Base-by-base conservation (phyloP, 2,888 invertebrate genomes). In the Sarcophaga subvicina region DNA sequence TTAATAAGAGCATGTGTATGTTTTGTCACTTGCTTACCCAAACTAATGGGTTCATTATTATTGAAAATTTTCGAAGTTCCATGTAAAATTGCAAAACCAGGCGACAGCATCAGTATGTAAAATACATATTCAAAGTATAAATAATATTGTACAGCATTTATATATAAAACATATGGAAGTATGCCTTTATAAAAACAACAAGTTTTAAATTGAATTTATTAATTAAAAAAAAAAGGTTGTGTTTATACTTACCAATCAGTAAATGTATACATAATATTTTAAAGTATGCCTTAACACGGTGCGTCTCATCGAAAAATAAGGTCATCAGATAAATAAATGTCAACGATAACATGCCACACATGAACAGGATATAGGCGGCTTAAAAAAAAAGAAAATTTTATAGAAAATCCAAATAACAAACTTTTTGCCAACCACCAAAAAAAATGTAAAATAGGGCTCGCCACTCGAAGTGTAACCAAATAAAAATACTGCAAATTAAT, bases 271-370 rank as follows among this genome's bases (percentile, higher is more conserved):
- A 94, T 75, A 96, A 95, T 90, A 96, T 94, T 90, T 96, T 94
- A 3, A 96, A 96, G 92, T 96, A 97, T 22, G 97, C 97, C 6
- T 89, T 78, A 2, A 96, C 94, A 0, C 97, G 95, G 22, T 69
- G 49, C 0, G 97, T 96, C 4, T 95, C 95, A 12, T 94, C 94
- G 91, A 97, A 96, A 27, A 95, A 88, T 90, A 95, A 95, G 0
- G 97, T 96, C 64, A 95, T 92, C 45, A 97, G 90, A 91, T 97
- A 97, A 89, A 95, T 95, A 60, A 96, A 92, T 0, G 97, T 97
- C 17, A 54, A 54, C 17, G 54, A 54, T 54, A 54, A 54, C 54
- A 54, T 54, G 54, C 54, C 54, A 54, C 54, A 54, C 54, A 54
- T 54, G 54, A 54, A 54, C 17, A 54, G 54, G 17, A 54, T 1